A percentile compares a stretch with the other conserved stretches of the same genome.
These are phyloP conservation scores for Agrochola macilenta DNA, from an alignment of 2,888 invertebrate species.

Conservation along the genomic window DNA sequence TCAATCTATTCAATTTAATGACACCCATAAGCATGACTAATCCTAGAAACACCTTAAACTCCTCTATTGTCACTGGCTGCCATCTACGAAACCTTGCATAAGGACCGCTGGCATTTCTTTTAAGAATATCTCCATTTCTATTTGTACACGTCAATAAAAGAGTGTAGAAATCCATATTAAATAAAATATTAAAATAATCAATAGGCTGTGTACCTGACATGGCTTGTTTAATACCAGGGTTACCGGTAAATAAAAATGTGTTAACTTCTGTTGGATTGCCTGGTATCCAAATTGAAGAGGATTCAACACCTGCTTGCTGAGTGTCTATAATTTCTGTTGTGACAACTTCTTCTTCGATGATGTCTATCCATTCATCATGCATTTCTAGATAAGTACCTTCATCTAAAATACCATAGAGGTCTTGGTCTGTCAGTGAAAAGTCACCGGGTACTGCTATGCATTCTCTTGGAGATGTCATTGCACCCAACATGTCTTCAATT, in stretches of 20 bases:
- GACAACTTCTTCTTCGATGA: conserved; percentile 17
- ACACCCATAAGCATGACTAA: conserved; percentile 39
- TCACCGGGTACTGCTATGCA: conserved; percentile 13
- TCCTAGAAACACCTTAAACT: conserved; percentile 39
- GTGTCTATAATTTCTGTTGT: conserved; percentile 16
- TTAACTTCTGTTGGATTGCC: conserved; percentile 34
- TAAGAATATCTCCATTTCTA: conserved; percentile 43
- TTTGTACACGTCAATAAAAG: conserved; percentile 52
- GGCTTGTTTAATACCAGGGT: conserved; percentile 53
- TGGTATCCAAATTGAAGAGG: conserved; percentile 4
- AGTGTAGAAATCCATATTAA: conserved; percentile 48
- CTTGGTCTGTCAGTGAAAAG: conserved; percentile 15
- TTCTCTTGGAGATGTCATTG: conserved; percentile 24
- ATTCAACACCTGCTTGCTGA: conserved; percentile 14
- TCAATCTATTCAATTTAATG: conserved; percentile 47
- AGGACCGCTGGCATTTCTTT: conserved; percentile 43
- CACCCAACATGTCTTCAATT: conserved; percentile 24
- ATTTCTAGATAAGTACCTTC: conserved; percentile 15
- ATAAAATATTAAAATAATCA: conserved; percentile 55
- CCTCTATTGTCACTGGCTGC: conserved; percentile 42
- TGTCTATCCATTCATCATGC: conserved; percentile 9
- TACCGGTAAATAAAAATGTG: conserved; percentile 51
- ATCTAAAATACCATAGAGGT: conserved; percentile 19
- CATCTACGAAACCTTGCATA: conserved; percentile 48
- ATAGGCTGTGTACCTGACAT: conserved; percentile 52